Evolutionary conservation across 2,113 vertebrate genomes (phyloP).

Genomic region (Ciconia boyciana): DNA sequence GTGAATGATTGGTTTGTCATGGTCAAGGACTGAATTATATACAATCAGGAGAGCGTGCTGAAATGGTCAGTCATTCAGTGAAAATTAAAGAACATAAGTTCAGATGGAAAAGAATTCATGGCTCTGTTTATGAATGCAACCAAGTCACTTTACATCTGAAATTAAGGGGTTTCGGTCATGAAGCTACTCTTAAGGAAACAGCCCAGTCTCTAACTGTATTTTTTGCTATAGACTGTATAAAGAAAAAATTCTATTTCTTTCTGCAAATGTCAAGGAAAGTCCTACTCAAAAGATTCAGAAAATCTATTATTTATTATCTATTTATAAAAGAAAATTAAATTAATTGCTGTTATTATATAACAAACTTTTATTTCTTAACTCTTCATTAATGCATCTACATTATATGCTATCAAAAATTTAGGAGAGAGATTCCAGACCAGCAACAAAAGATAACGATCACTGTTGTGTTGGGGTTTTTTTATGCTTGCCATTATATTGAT

Average conservation of each 20-base stretch:
- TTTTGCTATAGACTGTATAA: neutral
- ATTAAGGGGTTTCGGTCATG: neutral
- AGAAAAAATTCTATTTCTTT: neutral
- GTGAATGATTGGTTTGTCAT: constrained; percentile 72
- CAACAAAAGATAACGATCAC: neutral
- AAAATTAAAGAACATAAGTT: constrained; percentile 53
- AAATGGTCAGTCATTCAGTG: constrained; percentile 39
- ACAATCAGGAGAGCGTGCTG: constrained; percentile 34
- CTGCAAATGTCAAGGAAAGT: neutral
- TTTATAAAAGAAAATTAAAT: neutral
- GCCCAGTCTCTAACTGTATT: neutral
- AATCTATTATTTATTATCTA: neutral
- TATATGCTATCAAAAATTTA: neutral
- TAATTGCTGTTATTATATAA: neutral
- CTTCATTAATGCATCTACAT: neutral
- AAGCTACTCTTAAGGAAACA: neutral
- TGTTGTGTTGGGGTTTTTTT: neutral
- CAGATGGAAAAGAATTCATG: constrained; percentile 3
- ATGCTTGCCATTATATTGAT: neutral
- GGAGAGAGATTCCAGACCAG: neutral
- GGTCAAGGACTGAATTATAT: constrained; percentile 67
- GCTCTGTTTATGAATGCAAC: constrained; percentile 38
- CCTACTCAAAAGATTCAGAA: neutral
- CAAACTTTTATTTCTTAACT: neutral
- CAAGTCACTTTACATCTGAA: constrained; percentile 50